Evolutionary conservation across 2,797 vertebrate species (phyloP), one percentile per base, ranked within the genome.

Genomic region (Geotrypetes seraphini): DNA sequence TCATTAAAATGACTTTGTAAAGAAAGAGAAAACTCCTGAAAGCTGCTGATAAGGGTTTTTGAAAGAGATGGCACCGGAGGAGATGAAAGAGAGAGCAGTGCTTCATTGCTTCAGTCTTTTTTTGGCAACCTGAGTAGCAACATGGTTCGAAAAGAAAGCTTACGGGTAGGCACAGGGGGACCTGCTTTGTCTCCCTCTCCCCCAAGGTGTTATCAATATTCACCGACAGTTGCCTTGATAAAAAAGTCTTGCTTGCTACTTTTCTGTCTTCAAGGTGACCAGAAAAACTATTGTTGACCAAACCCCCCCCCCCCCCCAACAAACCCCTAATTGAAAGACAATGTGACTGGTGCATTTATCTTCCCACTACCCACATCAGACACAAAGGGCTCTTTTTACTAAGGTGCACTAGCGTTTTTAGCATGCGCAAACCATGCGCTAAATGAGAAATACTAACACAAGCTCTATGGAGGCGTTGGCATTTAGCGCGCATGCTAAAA

Each of bases 101-200:
- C 23, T 43, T 39, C 43, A 29, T 31, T 19, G 27, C 10, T 4
- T 13, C 22, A 7, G 12, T 15, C 17, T 10, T n/a, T 1, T 3
- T 8, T 4, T 1, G 2, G 33, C 13, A 0, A n/a, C 36, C 41
- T 47, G 20, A 0, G 0, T 23, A 1, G 0, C 24, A 17, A 16
- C 29, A 29, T 38, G 16, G 21, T 23, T 36, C 22, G 16, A 47
- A 39, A 41, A 41, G 47, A 47, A 44, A 29, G 36, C 53, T 28
- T 12, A n/a, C n/a, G n/a, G n/a, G n/a, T n/a, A n/a, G n/a, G n/a
- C n/a, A n/a, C n/a, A 25, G 36, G 42, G 51, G 36, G 42, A 26
- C 17, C 26, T 32, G 33, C n/a, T 37, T 32, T 39, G 12, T 0
- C 0, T 21, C 34, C 12, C 31, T 22, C 37, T 42, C 34, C 27